Evolutionary conservation across 2,888 invertebrate species (phyloP).

Genomic region (Halocaridina rubra): DNA sequence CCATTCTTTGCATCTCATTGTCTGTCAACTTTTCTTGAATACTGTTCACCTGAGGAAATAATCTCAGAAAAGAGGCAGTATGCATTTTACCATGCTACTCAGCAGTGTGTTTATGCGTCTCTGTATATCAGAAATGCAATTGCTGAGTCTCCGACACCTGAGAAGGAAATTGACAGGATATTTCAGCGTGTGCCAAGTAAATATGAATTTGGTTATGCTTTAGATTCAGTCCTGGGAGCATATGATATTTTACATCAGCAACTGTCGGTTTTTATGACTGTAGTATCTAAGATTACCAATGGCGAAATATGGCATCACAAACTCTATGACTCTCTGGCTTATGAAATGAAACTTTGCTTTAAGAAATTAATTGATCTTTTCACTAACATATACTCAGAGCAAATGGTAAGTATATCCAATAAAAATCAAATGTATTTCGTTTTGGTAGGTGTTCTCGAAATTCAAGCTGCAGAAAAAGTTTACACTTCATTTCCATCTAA

Average conservation of each 20-base stretch:
- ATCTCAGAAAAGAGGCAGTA: background rate
- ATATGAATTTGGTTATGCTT: background rate
- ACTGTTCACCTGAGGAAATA: background rate
- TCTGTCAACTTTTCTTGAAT: constrained; percentile 18
- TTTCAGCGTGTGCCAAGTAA: background rate
- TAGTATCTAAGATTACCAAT: background rate
- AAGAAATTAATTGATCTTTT: background rate
- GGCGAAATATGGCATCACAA: background rate
- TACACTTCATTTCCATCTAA: background rate
- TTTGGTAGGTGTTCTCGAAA: background rate
- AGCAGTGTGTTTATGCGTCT: constrained; percentile 2
- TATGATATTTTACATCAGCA: background rate
- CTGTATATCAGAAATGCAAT: background rate
- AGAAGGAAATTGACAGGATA: background rate
- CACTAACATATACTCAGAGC: background rate
- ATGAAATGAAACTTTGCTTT: background rate
- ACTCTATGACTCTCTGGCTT: background rate
- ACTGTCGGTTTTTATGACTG: background rate
- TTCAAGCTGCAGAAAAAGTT: background rate
- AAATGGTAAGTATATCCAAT: background rate
- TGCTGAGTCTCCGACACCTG: background rate
- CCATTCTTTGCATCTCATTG: background rate
- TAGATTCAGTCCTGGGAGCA: constrained; percentile 2
- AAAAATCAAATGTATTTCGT: background rate
- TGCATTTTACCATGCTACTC: background rate